Conservation (phyloP, 1,140 invertebrate species). For the Reticulitermes speratus region DNA sequence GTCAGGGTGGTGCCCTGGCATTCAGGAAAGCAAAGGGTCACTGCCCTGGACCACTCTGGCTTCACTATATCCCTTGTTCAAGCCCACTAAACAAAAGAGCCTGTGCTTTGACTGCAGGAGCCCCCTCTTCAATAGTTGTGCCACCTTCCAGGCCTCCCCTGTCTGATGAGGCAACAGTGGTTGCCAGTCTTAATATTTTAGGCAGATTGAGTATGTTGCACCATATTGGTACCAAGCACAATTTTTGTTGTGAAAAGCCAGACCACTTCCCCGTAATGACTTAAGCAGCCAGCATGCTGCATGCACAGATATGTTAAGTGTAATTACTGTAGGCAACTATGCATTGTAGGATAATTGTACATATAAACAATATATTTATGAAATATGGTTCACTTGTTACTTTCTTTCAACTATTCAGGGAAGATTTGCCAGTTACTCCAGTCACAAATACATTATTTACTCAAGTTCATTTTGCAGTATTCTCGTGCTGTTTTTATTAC, state of each 20-base stretch:
- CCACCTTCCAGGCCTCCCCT: not conserved
- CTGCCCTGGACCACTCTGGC: too few relatives aligned
- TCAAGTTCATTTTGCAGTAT: not conserved
- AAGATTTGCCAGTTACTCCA: not conserved
- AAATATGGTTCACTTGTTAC: slow-evolving; percentile 17
- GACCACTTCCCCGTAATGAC: not conserved
- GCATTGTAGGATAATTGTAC: slow-evolving; percentile 28
- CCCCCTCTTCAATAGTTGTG: not conserved
- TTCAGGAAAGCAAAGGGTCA: too few relatives aligned
- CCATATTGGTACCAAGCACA: not conserved
- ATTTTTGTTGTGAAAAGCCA: not conserved
- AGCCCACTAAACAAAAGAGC: too few relatives aligned
- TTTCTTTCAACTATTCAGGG: not conserved
- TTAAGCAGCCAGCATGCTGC: not conserved
- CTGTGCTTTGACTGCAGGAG: too few relatives aligned
- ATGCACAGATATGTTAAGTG: slow-evolving; percentile 21
- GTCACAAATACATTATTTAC: not conserved
- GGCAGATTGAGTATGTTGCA: not conserved
- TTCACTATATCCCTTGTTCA: too few relatives aligned
- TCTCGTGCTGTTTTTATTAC: not conserved
- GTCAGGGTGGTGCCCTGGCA: too few relatives aligned
- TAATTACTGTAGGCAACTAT: slow-evolving; percentile 25
- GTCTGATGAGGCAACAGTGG: not conserved
- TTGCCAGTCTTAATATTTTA: not conserved
- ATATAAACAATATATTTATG: slow-evolving; percentile 29